phyloP scores from a whole-genome alignment of 2,888 invertebrate genomes.

The Spodoptera littoralis region DNA sequence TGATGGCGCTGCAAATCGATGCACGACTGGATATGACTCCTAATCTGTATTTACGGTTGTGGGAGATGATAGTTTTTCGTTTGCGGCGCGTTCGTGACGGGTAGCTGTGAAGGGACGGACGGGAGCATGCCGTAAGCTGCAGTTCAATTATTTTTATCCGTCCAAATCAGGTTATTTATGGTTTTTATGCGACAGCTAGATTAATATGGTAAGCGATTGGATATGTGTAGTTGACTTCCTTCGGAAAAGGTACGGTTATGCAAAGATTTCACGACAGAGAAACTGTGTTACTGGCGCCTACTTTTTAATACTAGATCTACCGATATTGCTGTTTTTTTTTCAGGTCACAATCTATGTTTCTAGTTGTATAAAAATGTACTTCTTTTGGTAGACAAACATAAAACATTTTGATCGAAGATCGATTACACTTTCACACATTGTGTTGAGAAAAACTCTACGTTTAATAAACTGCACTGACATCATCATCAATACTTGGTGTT shows the following conservation, averaged over 20 bases:
- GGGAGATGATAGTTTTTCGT: constrained; percentile 53
- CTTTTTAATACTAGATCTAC: no score
- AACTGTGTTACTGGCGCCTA: background rate
- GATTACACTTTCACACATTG: no score
- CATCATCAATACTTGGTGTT: no score
- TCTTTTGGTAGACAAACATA: no score
- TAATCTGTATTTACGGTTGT: constrained; percentile 75
- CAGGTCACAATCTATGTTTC: no score
- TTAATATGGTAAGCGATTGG: constrained; percentile 17
- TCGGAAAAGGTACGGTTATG: constrained; percentile 14
- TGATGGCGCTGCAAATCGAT: constrained; percentile 82
- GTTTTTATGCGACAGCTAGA: constrained; percentile 38
- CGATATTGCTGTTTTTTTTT: no score
- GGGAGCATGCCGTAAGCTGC: constrained; percentile 30
- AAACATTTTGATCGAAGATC: no score
- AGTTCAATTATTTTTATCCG: constrained; percentile 45
- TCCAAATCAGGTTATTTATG: constrained; percentile 47
- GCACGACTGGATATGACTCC: constrained; percentile 65
- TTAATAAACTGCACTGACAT: no score
- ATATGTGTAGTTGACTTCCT: constrained; percentile 28
- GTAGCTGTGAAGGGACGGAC: constrained; percentile 18
- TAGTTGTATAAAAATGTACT: no score
- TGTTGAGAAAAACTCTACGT: no score
- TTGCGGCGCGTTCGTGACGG: constrained; percentile 34
- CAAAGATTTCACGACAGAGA: constrained; percentile 10